Evolutionary conservation across 1,140 invertebrate genomes (phyloP).

Genomic region (Conus ventricosus): DNA sequence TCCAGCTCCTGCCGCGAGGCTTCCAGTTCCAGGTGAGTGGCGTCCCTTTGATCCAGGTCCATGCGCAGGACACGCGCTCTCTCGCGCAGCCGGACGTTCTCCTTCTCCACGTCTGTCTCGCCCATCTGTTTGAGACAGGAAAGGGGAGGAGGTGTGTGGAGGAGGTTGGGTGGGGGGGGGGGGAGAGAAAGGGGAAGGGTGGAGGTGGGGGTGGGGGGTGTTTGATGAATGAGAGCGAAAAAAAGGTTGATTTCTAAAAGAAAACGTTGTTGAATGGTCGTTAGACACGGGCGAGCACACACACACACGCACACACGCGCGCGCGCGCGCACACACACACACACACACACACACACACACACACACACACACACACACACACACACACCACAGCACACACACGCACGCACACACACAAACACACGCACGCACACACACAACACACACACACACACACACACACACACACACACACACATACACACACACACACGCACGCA

Average conservation of each 20-base stretch:
- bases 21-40: constrained; percentile 50
- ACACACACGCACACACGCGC: not conserved
- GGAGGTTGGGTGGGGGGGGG: not conserved
- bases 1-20: constrained; percentile 56
- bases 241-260: not conserved
- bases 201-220: too few species aligned
- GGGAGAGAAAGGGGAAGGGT: not conserved
- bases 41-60: constrained; percentile 27
- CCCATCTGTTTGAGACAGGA: constrained; percentile 7
- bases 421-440: not conserved
- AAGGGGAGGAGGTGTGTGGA: not conserved
- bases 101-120: constrained; percentile 59
- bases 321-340: not conserved
- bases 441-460: not conserved
- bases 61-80: constrained; percentile 51
- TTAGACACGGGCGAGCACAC: not conserved
- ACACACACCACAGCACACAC: too few species aligned
- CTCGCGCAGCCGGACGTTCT: constrained; percentile 56
- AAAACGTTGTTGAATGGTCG: too few species aligned
- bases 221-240: too few species aligned
- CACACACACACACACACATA: too few species aligned
- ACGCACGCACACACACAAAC: too few species aligned
- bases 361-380: not conserved
- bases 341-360: constrained; percentile 8
- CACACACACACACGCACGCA: too few species aligned